Evolutionary conservation across 2,888 invertebrate genomes (phyloP), one percentile per base, ranked within the genome.

Genomic region (Cetonia aurata): DNA sequence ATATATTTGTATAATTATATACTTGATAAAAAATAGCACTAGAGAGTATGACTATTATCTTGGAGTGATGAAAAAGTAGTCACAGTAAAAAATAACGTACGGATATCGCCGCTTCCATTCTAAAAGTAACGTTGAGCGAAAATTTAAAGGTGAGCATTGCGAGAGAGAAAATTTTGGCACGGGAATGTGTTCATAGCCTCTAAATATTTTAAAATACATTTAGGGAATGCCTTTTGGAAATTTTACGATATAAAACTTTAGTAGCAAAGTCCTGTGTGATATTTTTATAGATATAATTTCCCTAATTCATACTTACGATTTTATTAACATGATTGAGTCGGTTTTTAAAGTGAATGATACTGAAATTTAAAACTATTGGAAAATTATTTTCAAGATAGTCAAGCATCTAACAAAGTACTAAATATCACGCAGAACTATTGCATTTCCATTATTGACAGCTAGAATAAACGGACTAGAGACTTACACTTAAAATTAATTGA

Each of bases 101-200:
- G 9, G 50, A 50, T 37, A 37, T 37, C 41, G 62, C 37, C 37
- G 33, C 12, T 52, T 9, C 12, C 15, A 48, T 62, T 17, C 9
- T 50, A 50, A 17, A 6, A 4, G 42, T 52, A 50, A 65, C 4
- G 13, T 50, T 65, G 62, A 65, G 62, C 62, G 62, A 57, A 50
- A n/a, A n/a, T n/a, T 50, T 37, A 9, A 44, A 19, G 17, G 62
- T 62, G 62, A 62, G 62, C 62, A 48, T 48, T 17, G 50, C 37
- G 62, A 62, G 50, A 48, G 62, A 62, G 62, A 52, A 52, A 65
- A 65, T 52, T 65, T 65, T 65, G 62, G 62, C 62, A 65, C 62
- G 50, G 62, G 50, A 65, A 65, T 65, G 62, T 62, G 62, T 65
- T 65, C 48, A 12, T 17, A 65, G 62, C 62, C 50, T 65, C 62